Evolutionary conservation across 2,888 invertebrate genomes (phyloP), one percentile per base, ranked within the genome.

Genomic region (Stenodema calcarata): DNA sequence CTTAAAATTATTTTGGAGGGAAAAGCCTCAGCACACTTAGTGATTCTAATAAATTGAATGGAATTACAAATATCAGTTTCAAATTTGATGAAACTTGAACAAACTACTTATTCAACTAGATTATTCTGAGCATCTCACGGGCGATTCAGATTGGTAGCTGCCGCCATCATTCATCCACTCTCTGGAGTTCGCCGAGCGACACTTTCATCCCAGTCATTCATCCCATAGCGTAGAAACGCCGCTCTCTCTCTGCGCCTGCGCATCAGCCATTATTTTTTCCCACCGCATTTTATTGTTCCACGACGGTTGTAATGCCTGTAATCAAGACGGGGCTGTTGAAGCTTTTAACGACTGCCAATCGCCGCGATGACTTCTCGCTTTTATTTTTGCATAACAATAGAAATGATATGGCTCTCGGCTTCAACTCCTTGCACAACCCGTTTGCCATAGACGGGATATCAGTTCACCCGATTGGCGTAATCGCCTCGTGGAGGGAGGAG

Each of bases 351-450:
- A 80, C 80, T 44, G 30, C 80, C 80, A 80, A 80, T 80, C 54
- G 80, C 27, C 30, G 50, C 47, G 54, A 80, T 80, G 80, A 80
- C 80, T 80, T 80, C 80, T 80, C 80, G 80, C 80, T 80, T 69
- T 80, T 80, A 80, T 80, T 80, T 80, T 80, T 80, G 80, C 80
- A 80, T 80, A 80, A 80, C 80, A 80, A 80, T 80, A 80, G 80
- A 80, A 80, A 80, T 80, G 80, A 80, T 80, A 80, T 50, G 80
- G 80, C 54, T 80, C 80, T 27, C 80, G 76, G 44, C 41, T 18
- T 27, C 12, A 50, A 54, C 47, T 80, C 30, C 54, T 54, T 54
- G 80, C 50, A 27, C 35, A 54, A 54, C 80, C 23, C 80, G 28
- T 27, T 47, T 23, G 54, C 35, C 30, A 47, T 30, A 50, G 80